Evolutionary conservation across 2,113 vertebrate genomes (phyloP).

Genomic region (Cnemophilus loriae): DNA sequence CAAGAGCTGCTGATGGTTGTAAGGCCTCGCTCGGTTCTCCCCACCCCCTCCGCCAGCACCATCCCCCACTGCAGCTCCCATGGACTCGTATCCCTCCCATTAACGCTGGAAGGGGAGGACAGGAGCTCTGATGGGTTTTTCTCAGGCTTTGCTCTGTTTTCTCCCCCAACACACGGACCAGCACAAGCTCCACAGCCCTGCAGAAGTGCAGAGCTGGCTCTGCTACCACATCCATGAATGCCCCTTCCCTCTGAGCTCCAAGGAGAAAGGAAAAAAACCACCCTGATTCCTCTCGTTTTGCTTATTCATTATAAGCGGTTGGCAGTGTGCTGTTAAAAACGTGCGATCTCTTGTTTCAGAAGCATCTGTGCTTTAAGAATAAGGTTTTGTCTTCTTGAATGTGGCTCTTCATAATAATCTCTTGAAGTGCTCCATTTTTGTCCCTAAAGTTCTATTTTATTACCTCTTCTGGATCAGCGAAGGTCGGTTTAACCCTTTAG

Average conservation of each 20-base stretch:
- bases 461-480: constrained; percentile 18
- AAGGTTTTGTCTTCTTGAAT: constrained; percentile 39
- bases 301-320: constrained; percentile 38
- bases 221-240: neutral
- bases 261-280: neutral
- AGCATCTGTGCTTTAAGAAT: constrained; percentile 43
- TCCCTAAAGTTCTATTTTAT: constrained; percentile 57
- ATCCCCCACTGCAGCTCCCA: constrained; percentile 66
- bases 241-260: neutral
- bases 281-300: neutral
- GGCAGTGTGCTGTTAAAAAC: constrained; percentile 26
- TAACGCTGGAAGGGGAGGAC: constrained; percentile 60
- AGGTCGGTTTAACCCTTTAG: constrained; percentile 46
- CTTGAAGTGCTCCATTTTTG: constrained; percentile 36
- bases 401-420: constrained; percentile 17
- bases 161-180: neutral
- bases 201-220: constrained; percentile 22
- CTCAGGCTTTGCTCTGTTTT: constrained; percentile 31
- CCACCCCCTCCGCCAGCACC: constrained; percentile 62
- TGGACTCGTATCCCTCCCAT: constrained; percentile 49
- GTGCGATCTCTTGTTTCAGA: constrained; percentile 32
- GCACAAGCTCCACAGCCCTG: constrained; percentile 18
- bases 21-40: constrained; percentile 63
- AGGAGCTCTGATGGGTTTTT: constrained; percentile 53
- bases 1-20: constrained; percentile 55